These are phyloP conservation scores for Delia radicum DNA, from an alignment of 1,140 invertebrate species.

Conservation along the genomic window DNA sequence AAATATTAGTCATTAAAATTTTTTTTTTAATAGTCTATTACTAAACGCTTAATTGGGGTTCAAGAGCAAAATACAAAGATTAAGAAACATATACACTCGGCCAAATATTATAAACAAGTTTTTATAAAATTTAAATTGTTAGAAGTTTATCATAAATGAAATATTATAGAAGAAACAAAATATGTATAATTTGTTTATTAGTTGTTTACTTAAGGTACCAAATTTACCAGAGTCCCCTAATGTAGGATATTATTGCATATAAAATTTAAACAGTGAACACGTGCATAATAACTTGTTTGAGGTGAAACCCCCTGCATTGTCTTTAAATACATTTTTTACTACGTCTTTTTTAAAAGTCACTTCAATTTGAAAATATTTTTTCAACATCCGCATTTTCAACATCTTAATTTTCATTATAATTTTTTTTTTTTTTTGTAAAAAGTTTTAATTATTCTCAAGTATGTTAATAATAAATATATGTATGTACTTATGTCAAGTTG, in stretches of 20 bases:
- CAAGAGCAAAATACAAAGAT: background rate
- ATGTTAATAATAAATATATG: background rate
- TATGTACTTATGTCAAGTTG: background rate
- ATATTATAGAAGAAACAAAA: no score
- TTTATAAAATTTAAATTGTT: no score
- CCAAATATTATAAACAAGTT: no score
- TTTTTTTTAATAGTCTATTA: background rate
- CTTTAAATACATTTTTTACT: background rate
- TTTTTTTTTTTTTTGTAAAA: background rate
- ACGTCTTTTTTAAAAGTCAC: background rate
- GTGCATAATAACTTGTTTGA: no score
- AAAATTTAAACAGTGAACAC: no score
- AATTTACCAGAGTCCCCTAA: background rate
- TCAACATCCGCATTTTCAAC: background rate
- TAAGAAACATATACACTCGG: no score
- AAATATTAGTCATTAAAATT: no score
- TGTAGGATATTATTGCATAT: background rate
- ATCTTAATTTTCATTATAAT: background rate
- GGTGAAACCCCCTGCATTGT: no score
- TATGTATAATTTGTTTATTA: background rate
- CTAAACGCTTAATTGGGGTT: background rate
- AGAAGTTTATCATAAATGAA: no score
- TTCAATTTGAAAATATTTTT: background rate
- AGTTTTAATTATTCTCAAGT: background rate
- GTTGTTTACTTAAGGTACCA: background rate